phyloP scores from a whole-genome alignment of 2,113 vertebrate genomes.

The Patagioenas fasciata region DNA sequence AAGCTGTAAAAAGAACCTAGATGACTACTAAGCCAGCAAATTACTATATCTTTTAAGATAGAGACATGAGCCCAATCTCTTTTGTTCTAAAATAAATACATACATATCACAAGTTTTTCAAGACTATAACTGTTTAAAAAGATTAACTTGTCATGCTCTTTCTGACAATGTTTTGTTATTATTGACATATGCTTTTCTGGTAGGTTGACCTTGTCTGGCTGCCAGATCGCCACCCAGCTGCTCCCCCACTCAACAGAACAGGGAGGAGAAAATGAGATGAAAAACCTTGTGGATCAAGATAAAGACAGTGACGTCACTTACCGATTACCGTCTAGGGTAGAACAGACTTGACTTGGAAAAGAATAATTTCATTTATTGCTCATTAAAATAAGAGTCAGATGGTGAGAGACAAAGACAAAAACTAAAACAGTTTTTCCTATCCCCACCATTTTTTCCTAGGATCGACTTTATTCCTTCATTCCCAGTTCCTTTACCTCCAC shows the following conservation, averaged over 20 bases:
- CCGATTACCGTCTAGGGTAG: not conserved
- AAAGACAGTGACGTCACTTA: not conserved
- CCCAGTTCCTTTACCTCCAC: not conserved
- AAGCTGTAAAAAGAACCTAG: not conserved
- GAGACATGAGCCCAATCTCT: rapidly evolving
- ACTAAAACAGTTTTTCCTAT: not conserved
- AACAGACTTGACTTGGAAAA: not conserved
- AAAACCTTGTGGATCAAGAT: not conserved
- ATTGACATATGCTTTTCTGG: not conserved
- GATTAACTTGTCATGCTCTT: not conserved
- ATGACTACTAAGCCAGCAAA: not conserved
- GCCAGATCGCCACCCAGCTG: not conserved
- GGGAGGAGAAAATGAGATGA: not conserved
- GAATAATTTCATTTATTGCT: not conserved
- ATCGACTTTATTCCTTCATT: not conserved
- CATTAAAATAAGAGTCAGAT: not conserved
- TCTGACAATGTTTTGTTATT: not conserved
- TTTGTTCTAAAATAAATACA: not conserved
- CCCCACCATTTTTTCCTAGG: not conserved
- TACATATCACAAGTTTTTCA: not conserved
- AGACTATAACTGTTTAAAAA: not conserved
- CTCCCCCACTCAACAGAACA: not conserved
- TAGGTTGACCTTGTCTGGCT: not conserved
- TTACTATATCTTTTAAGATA: not conserved
- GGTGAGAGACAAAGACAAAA: not conserved